Conservation (phyloP, 2,113 vertebrate genomes). For the Riparia riparia region DNA sequence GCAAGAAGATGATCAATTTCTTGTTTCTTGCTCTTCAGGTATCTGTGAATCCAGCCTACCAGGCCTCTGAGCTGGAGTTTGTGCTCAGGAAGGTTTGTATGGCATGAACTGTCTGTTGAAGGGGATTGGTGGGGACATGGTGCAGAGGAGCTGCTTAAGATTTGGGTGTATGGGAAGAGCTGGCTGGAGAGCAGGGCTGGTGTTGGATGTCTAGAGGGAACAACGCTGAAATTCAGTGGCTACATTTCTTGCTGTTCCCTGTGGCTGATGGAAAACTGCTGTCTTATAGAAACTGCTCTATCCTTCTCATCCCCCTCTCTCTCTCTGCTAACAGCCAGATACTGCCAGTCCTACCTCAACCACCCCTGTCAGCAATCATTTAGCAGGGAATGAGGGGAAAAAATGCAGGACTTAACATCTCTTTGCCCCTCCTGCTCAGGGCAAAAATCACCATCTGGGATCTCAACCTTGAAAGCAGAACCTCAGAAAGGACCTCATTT, state of each 20-base stretch:
- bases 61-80: constrained; percentile 84
- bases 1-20: background rate
- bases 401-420: background rate
- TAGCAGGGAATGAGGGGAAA: background rate
- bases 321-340: background rate
- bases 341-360: background rate
- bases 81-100: constrained; percentile 83
- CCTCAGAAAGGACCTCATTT: background rate
- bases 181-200: background rate
- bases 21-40: constrained; percentile 76
- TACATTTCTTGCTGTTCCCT: background rate
- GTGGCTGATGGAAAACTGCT: background rate
- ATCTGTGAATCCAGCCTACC: constrained; percentile 92
- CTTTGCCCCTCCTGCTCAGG: background rate
- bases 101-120: background rate
- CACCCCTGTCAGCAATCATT: background rate
- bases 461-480: background rate
- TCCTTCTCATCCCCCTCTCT: background rate
- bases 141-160: background rate
- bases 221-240: background rate
- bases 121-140: background rate
- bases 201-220: background rate
- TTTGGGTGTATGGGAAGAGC: background rate
- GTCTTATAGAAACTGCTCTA: background rate
- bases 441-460: background rate